phyloP scores from a whole-genome alignment of 2,888 invertebrate genomes.

The Drosophila robusta region DNA sequence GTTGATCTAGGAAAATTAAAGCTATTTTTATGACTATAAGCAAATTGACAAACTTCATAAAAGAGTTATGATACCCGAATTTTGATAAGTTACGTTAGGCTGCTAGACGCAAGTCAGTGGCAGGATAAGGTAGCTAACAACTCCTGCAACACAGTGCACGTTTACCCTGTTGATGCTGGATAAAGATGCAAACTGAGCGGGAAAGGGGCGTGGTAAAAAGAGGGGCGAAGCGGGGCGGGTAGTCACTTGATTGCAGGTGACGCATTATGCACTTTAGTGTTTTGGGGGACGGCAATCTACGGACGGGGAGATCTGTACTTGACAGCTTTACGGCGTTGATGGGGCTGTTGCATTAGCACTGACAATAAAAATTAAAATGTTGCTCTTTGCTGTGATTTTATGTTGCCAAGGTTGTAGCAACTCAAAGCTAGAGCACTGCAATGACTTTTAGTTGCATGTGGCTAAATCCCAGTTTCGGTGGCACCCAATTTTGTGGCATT shows the following conservation, averaged over 20 bases:
- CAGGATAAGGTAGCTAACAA: constrained; percentile 6
- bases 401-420: background rate
- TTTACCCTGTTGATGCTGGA: constrained; percentile 21
- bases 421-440: background rate
- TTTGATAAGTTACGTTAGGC: background rate
- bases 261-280: constrained; percentile 30
- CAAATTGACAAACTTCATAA: background rate
- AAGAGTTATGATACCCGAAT: background rate
- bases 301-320: background rate
- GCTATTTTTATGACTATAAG: too few relatives aligned
- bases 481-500: constrained; percentile 37
- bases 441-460: constrained; percentile 7
- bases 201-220: background rate
- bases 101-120: constrained; percentile 3
- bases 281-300: background rate
- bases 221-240: background rate
- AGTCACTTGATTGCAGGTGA: constrained; percentile 31
- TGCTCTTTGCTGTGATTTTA: background rate
- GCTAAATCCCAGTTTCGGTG: constrained; percentile 39
- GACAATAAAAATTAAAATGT: constrained; percentile 54
- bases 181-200: constrained; percentile 19
- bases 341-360: constrained; percentile 37
- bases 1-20: too few relatives aligned
- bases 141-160: background rate
- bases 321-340: constrained; percentile 28